phyloP scores from a whole-genome alignment of 2,797 vertebrate species.

The Morus bassanus region DNA sequence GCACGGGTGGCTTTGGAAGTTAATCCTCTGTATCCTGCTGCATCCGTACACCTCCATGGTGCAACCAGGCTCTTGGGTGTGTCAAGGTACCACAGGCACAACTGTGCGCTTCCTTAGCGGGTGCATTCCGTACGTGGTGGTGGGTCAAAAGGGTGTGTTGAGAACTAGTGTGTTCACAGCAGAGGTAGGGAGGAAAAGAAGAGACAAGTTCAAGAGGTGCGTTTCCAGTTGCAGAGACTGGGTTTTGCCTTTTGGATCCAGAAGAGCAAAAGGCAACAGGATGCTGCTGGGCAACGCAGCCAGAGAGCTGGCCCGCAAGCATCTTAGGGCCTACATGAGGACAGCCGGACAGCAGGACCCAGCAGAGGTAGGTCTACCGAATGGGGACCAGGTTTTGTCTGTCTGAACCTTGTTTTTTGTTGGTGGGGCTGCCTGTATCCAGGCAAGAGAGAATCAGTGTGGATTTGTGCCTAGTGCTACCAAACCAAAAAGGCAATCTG shows the following conservation, averaged over 20 bases:
- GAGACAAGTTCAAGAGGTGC: too few relatives aligned
- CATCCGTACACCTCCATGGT: accelerated
- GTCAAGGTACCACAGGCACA: neutral
- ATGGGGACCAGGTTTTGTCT: accelerated
- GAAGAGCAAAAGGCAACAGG: neutral
- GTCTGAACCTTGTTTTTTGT: neutral
- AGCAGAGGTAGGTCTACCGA: neutral
- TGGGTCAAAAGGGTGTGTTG: too few relatives aligned
- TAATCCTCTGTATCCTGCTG: neutral
- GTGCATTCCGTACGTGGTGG: accelerated
- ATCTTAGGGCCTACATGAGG: accelerated
- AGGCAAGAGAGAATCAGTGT: accelerated
- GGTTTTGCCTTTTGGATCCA: neutral
- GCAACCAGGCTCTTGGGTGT: neutral
- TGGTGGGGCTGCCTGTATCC: neutral
- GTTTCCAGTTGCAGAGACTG: too few relatives aligned
- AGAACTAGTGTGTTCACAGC: neutral
- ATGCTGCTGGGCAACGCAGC: accelerated
- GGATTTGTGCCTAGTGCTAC: neutral
- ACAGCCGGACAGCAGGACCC: neutral
- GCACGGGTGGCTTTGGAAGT: neutral
- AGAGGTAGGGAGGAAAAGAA: neutral
- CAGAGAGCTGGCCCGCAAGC: neutral
- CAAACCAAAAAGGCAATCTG: neutral
- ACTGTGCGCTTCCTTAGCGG: accelerated